These are phyloP conservation scores for Chironomus striatipennis DNA, from an alignment of 1,140 invertebrate genomes.

Conservation along the genomic window DNA sequence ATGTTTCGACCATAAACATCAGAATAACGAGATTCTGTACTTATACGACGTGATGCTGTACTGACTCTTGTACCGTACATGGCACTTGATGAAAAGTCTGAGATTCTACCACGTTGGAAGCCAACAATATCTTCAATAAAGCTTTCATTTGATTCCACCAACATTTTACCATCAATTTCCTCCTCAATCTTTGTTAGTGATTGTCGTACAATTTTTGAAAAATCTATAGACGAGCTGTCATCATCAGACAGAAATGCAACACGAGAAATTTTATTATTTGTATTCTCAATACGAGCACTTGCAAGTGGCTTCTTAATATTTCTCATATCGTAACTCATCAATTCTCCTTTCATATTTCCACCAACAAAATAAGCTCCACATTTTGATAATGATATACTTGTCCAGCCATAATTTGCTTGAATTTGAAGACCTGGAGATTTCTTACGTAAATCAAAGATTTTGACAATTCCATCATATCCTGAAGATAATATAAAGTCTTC, in stretches of 20 bases:
- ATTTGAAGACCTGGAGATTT: conserved; percentile 30
- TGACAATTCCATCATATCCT: conserved; percentile 38
- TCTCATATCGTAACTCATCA: conserved; percentile 37
- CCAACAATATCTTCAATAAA: background rate
- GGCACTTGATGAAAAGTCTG: background rate
- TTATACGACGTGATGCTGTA: background rate
- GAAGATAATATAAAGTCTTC: conserved; percentile 35
- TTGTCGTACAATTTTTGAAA: background rate
- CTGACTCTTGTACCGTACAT: background rate
- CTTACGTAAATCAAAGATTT: conserved; percentile 36
- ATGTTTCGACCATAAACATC: background rate
- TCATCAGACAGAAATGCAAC: background rate
- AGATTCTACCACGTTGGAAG: background rate
- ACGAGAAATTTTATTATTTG: background rate
- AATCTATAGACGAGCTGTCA: background rate
- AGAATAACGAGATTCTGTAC: background rate
- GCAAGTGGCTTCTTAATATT: conserved; percentile 32
- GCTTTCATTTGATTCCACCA: background rate
- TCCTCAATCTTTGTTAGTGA: background rate
- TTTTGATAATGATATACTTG: conserved; percentile 33
- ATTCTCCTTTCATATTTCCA: conserved; percentile 38
- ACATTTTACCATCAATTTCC: background rate
- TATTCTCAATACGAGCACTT: conserved; percentile 31
- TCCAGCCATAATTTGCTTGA: conserved; percentile 32
- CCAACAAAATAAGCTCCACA: conserved; percentile 37